Evolutionary conservation across 2,113 vertebrate genomes (phyloP), one percentile per base, ranked within the genome.

Genomic region (Petroica traversi): DNA sequence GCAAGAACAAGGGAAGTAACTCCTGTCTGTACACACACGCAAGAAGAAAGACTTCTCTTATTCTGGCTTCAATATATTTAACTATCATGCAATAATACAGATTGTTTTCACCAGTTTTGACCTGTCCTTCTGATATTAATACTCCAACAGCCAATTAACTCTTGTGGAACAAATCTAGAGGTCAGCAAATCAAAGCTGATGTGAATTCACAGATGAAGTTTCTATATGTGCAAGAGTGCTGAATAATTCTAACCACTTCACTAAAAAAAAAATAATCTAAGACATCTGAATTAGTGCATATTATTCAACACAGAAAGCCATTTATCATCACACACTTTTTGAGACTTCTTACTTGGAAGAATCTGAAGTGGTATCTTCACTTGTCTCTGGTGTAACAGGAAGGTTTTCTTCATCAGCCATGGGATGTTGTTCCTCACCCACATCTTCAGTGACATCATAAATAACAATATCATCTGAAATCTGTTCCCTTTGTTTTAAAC

Each of bases 391-490:
- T 79, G 96, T 97, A 96, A 98, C 52, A 20, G 97, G 95, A 78
- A 97, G 84, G 95, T 95, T 97, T 77, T 97, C 98, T 73, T 99
- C 94, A 88, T 99, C 99, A n/a, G 17, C 89, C 92, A 96, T 90
- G 3, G 89, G 54, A 93, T 97, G 97, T 88, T 98, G 97, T 80
- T 96, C 96, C 61, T 94, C 96, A 75, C 45, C 73, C 40, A 98
- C 97, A 33, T 97, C 98, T 49, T 99, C 98, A 19, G 98, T 99
- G 74, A 99, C 92, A 87, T 99, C 99, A 96, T 99, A 99, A 96
- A 99, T 99, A 92, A 99, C 98, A 38, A 99, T 99, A 19, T 99
- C 99, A 71, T 99, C 99, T 68, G 98, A 98, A 52, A 98, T 90
- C 51, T 99, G 98, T 2, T 99, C 97, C 91, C 96, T 98, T 87